Evolutionary conservation across 2,888 invertebrate genomes (phyloP).

Genomic region (Octonoba sinensis): DNA sequence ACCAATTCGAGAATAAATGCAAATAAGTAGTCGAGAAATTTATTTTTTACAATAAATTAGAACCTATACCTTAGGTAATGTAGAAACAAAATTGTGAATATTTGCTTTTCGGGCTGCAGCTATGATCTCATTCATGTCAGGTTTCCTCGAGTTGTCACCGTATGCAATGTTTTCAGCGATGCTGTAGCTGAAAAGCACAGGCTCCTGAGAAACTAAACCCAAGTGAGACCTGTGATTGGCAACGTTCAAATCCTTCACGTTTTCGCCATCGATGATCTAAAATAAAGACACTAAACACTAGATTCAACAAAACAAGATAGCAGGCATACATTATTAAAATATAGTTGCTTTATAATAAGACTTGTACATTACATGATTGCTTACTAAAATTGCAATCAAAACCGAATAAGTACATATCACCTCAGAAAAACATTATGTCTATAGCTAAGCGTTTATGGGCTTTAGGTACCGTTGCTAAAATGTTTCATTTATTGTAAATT

Average conservation of each 20-base stretch:
- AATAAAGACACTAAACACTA: not conserved
- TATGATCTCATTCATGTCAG: conserved; percentile 61
- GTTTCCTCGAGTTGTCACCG: conserved; percentile 78
- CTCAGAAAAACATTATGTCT: no score
- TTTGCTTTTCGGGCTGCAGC: conserved; percentile 64
- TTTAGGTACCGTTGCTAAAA: no score
- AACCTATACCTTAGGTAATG: conserved; percentile 53
- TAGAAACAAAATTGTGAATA: conserved; percentile 64
- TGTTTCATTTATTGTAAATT: no score
- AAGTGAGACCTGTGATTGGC: conserved; percentile 81
- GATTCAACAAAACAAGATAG: not conserved
- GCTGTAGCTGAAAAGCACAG: conserved; percentile 87
- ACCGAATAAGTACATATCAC: no score
- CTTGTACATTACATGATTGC: no score
- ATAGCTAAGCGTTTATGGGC: no score
- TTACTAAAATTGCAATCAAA: no score
- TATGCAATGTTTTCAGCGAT: conserved; percentile 93
- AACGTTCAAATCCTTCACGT: conserved; percentile 80
- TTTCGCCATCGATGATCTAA: conserved; percentile 69
- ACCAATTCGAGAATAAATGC: no score
- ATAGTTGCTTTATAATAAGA: no score
- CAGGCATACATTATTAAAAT: not conserved
- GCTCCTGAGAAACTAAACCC: conserved; percentile 94
- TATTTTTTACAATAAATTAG: no score
- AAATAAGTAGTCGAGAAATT: no score